Evolutionary conservation across 2,797 vertebrate genomes (phyloP).

Genomic region (Hippoglossus hippoglossus): DNA sequence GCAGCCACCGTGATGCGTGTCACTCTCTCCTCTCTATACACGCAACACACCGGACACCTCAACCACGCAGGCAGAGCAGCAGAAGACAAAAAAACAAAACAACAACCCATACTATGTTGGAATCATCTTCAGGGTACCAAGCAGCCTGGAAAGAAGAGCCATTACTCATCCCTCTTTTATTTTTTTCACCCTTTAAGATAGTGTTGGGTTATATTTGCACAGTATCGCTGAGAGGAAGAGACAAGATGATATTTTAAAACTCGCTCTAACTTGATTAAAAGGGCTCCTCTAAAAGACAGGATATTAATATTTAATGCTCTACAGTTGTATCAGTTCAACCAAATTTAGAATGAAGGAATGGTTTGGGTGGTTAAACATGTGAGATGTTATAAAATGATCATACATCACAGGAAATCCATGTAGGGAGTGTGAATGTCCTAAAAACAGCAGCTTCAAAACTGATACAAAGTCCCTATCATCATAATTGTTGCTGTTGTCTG

Average conservation of each 20-base stretch:
- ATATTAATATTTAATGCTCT: conserved; percentile 74
- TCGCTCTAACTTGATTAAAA: conserved; percentile 66
- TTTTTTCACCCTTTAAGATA: conserved; percentile 33
- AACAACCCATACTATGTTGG: conserved; percentile 43
- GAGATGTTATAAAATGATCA: conserved; percentile 54
- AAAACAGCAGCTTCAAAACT: conserved; percentile 24
- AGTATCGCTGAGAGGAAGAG: conserved; percentile 30
- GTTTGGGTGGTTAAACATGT: conserved; percentile 54
- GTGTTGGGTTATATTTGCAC: conserved; percentile 47
- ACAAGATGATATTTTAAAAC: conserved; percentile 50
- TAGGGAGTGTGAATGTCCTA: conserved; percentile 28
- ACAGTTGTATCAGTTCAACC: conserved; percentile 52
- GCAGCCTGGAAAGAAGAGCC: conserved; percentile 54
- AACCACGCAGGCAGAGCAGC: conserved; percentile 36
- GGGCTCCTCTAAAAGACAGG: conserved; percentile 53
- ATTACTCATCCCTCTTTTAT: conserved; percentile 59
- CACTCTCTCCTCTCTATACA: conserved; percentile 50
- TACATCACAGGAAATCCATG: conserved; percentile 52
- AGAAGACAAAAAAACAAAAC: conserved; percentile 4
- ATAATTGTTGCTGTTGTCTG: conserved; percentile 21
- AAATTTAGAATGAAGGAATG: conserved; percentile 58
- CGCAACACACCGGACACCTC: conserved; percentile 69
- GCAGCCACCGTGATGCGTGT: conserved; percentile 54
- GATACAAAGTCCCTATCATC: conserved; percentile 16
- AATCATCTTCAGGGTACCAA: conserved; percentile 60